A percentile compares a stretch with the other conserved stretches of the same genome.
Evolutionary conservation across 2,797 vertebrate genomes (phyloP).

Genomic region (Takifugu rubripes): DNA sequence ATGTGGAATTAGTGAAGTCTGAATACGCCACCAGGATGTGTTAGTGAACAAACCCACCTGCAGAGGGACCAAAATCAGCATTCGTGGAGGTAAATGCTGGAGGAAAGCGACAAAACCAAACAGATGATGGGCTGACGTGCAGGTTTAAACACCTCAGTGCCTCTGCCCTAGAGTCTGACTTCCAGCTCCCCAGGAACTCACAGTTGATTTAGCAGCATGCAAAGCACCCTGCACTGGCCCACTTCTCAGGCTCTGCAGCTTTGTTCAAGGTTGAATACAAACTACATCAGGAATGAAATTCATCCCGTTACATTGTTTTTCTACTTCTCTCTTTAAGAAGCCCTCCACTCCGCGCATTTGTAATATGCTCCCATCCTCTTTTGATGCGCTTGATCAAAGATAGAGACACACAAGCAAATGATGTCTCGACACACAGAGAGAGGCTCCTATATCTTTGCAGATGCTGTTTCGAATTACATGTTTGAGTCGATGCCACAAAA

Average conservation of each 20-base stretch:
- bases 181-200: constrained; percentile 69
- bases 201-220: constrained; percentile 77
- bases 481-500: constrained; percentile 34
- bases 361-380: constrained; percentile 18
- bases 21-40: too few relatives aligned
- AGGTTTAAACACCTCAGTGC: neutral
- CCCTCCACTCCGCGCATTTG: constrained; percentile 14
- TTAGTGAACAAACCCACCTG: too few relatives aligned
- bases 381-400: constrained; percentile 24
- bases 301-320: neutral
- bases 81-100: too few relatives aligned
- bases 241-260: constrained; percentile 57
- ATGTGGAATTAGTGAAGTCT: too few relatives aligned
- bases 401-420: constrained; percentile 22
- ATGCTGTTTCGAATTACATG: constrained; percentile 38
- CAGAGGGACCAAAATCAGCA: too few relatives aligned
- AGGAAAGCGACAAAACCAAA: too few relatives aligned
- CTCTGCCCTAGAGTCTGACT: constrained; percentile 70
- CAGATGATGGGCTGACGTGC: too few relatives aligned
- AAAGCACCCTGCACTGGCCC: constrained; percentile 53
- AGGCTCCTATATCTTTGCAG: constrained; percentile 45
- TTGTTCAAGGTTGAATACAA: constrained; percentile 33
- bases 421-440: constrained; percentile 32
- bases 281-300: constrained; percentile 1
- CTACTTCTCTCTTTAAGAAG: neutral